A percentile compares a stretch with the other conserved stretches of the same genome.
phyloP scores from a whole-genome alignment of 2,797 vertebrate species.

The Somateria mollissima region DNA sequence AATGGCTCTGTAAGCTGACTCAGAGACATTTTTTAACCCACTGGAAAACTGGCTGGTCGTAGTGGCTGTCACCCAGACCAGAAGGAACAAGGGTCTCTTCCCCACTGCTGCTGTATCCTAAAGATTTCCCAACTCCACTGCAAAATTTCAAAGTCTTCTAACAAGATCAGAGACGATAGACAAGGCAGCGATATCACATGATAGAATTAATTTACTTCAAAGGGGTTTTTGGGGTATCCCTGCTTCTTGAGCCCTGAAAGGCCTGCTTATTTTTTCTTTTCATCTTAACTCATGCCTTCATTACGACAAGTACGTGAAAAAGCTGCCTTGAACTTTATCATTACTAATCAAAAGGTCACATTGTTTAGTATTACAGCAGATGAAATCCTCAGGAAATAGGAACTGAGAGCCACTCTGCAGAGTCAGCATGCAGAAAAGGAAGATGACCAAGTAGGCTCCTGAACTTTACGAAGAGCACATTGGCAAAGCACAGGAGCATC shows the following conservation, averaged over 20 bases:
- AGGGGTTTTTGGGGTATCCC: not conserved
- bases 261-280: not conserved
- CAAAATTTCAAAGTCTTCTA: not conserved
- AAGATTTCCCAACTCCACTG: not conserved
- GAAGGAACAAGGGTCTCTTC: not conserved
- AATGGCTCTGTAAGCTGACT: not conserved
- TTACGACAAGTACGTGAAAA: not conserved
- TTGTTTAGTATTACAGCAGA: conserved; percentile 2
- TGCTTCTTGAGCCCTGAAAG: not conserved
- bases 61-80: not conserved
- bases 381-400: conserved; percentile 40
- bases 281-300: not conserved
- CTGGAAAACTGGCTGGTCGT: not conserved
- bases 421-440: conserved; percentile 19
- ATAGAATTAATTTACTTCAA: not conserved
- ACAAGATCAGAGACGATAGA: not conserved
- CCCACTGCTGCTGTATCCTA: not conserved
- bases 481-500: not conserved
- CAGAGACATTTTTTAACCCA: not conserved
- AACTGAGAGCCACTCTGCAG: not conserved
- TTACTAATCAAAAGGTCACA: not conserved
- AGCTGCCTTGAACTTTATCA: conserved; percentile 30
- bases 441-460: not conserved
- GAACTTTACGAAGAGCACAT: not conserved
- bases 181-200: not conserved